phyloP scores from a whole-genome alignment of 2,797 vertebrate genomes.

The Leucoraja ocellata region DNA sequence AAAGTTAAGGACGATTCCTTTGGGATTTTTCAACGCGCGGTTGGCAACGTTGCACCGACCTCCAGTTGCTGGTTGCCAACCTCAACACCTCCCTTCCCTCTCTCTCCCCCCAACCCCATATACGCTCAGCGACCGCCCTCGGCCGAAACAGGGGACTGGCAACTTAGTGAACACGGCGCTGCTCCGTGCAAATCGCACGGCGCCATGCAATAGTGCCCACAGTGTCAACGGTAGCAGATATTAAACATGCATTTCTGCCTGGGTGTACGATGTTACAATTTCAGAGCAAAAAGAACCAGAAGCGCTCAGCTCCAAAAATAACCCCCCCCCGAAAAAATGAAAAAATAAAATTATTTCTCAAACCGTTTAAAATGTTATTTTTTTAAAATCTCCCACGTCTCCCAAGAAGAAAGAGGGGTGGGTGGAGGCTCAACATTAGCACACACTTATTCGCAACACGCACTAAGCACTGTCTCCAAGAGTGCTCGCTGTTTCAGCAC shows the following conservation, averaged over 20 bases:
- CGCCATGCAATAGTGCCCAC: neutral
- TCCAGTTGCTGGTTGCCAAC: neutral
- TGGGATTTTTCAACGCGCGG: neutral
- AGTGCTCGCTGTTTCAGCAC: slow-evolving; percentile 1
- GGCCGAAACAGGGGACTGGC: neutral
- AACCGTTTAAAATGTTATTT: neutral
- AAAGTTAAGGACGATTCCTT: neutral
- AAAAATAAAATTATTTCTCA: neutral
- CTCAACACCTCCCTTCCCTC: neutral
- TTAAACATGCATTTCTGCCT: neutral
- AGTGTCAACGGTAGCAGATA: neutral
- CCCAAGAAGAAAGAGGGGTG: neutral
- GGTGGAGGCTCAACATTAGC: no score
- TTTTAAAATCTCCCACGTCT: neutral
- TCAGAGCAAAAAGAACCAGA: neutral
- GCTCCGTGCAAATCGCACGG: neutral
- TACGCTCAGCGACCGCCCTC: no score
- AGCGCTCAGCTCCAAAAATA: neutral
- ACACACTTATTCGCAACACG: neutral
- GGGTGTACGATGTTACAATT: no score
- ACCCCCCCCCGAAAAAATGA: no score
- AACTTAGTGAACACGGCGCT: neutral
- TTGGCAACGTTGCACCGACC: neutral
- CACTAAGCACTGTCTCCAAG: neutral
- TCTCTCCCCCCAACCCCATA: no score